These are phyloP conservation scores for Umimayanthus kanabou DNA, from an alignment of 92 coral and sea anemone genomes.

Conservation along the genomic window DNA sequence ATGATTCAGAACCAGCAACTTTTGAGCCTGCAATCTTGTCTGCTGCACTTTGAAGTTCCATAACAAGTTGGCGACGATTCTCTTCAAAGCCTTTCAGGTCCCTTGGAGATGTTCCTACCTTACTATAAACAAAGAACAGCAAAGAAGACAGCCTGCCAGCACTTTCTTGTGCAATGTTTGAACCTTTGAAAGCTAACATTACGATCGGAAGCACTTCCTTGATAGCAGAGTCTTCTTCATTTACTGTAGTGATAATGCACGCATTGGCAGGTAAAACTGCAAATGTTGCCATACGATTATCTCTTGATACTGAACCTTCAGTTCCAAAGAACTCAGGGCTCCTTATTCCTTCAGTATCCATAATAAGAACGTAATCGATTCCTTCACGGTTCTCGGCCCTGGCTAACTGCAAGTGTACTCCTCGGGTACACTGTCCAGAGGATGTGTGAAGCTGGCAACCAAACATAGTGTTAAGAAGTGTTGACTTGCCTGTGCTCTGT, in stretches of 20 bases:
- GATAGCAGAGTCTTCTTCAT: conserved; percentile 22
- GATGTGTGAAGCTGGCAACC: conserved; percentile 45
- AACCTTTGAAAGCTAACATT: conserved; percentile 26
- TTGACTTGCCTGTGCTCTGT: conserved; percentile 58
- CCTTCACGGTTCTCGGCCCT: conserved; percentile 30
- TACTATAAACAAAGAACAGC: too few species aligned
- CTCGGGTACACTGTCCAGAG: conserved; percentile 56
- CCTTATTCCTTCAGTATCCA: conserved; percentile 52
- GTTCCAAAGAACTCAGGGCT: conserved; percentile 37
- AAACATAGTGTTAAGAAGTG: conserved; percentile 57
- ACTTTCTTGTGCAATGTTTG: too few species aligned
- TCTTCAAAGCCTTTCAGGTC: too few species aligned
- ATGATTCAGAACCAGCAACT: conserved; percentile 12
- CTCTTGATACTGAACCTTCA: conserved; percentile 32
- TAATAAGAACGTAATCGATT: conserved; percentile 46
- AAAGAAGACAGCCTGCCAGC: too few species aligned
- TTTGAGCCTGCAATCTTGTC: conserved; percentile 19
- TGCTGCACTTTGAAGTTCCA: conserved; percentile 24
- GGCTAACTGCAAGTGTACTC: conserved; percentile 36
- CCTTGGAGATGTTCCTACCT: too few species aligned
- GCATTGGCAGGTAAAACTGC: conserved; percentile 25
- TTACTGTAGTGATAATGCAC: conserved; percentile 10
- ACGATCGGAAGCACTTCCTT: conserved; percentile 21
- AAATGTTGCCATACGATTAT: conserved; percentile 53
- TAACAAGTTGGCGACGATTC: conserved; percentile 15